Evolutionary conservation across 1,140 invertebrate species (phyloP), one percentile per base, ranked within the genome.

Genomic region (Ceratina australensis): DNA sequence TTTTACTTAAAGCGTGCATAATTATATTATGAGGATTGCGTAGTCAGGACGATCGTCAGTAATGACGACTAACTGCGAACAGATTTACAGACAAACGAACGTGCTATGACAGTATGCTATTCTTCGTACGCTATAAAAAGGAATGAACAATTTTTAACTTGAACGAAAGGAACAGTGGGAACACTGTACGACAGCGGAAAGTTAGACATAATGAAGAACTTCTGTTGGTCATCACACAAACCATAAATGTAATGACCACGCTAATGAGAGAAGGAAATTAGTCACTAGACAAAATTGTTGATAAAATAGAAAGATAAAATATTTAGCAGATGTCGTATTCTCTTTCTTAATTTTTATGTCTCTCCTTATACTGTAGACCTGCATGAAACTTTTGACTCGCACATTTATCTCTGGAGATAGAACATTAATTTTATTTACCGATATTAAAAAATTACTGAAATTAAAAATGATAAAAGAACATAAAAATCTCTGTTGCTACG

Each of bases 81-180:
- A 63, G 13, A n/a, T 63, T 59, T 79, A 3, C 42, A 73, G 80
- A 15, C 0, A 10, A 1, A 18, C 12, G 54, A 50, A 13, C 77
- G 28, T 13, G 72, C 54, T 15, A 81, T 83, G 4, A 83, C 78
- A 12, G 83, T 87, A 47, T 79, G 26, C 18, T n/a, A n/a, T n/a
- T 79, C 83, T 0, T 26, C 81, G n/a, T 84, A 85, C 26, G 65
- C 68, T 0, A 65, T 20, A 0, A 85, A 49, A 20, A 65, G 56
- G 28, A 65, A 57, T n/a, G 42, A 65, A 13, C 65, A 59, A 20
- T 22, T 52, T 16, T 24, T 28, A 10, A 7, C n/a, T n/a, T n/a
- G 28, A 18, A 4, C 33, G 10, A n/a, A 72, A 61, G 18, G 22
- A 59, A 20, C 20, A 47, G 15, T n/a, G 15, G 5, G 26, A 12